Base-by-base conservation (phyloP, 2,888 invertebrate genomes). In the Hyposoter didymator region DNA sequence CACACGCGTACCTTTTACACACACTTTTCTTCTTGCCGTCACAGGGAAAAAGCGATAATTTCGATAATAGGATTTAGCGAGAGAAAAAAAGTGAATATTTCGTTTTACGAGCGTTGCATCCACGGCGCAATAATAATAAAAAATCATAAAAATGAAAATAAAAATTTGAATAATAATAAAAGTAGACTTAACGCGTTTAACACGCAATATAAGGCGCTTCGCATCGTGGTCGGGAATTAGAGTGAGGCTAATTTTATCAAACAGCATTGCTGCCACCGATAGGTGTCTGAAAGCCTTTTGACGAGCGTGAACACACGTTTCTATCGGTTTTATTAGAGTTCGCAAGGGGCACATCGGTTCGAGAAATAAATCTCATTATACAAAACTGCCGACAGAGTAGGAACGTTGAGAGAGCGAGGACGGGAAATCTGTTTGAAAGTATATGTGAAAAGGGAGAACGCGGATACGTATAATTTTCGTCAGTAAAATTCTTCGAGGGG, bases 401-500 rank as follows among this genome's bases (percentile, higher is more conserved):
- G 10, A 55, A 59, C 10, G 49, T 19, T 35, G 39, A 70, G 59
- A 32, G 49, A 45, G 28, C 62, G 69, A 28, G 49, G 52, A 14
- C 28, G 55, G 78, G 22, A 79, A 79, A 82, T 82, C 43, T 59
- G 79, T 72, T 76, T 22, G 55, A 79, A 49, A 47, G 66, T 39
- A 47, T 39, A 66, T 43, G 69, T 28, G 49, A 39, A 43, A 39
- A 74, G 73, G 22, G 64, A 52, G 43, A 64, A n/a, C 32, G 66
- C 32, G 66, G 49, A 79, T 82, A 79, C 32, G 69, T 43, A 45
- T 64, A 69, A 84, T 74, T 73, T 75, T 70, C 45, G 14, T 67
- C 55, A 70, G 49, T 69, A 62, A 70, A 83, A 85, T 83, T 83
- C 67, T 59, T 80, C 49, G 73, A 76, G 83, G 67, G 75, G 49